Percentiles rank a stretch among this genome's conserved stretches.
phyloP scores from a whole-genome alignment of 2,113 vertebrate genomes.

The Brachirus orientalis region DNA sequence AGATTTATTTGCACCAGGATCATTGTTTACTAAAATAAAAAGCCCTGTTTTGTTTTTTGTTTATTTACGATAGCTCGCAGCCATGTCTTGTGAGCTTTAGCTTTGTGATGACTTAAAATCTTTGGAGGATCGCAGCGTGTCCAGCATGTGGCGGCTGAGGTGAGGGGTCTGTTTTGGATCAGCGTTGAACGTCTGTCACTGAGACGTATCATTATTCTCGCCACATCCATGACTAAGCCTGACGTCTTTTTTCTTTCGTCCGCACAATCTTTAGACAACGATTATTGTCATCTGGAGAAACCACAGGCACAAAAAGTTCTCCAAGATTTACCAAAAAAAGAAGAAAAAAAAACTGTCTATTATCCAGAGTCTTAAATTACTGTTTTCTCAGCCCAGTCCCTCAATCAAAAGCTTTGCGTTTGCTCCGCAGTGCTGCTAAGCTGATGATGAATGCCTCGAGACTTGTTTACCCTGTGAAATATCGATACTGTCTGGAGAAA shows the following conservation, averaged over 20 bases:
- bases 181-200: slow-evolving; percentile 5
- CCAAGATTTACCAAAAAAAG: slow-evolving; percentile 19
- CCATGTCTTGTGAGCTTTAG: too few species aligned
- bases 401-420: slow-evolving; percentile 57
- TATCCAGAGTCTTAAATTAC: slow-evolving; percentile 60
- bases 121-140: too few species aligned
- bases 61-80: too few species aligned
- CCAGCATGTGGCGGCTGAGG: background rate
- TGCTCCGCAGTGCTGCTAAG: slow-evolving; percentile 35
- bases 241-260: background rate
- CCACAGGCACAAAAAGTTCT: slow-evolving; percentile 37
- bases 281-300: too few species aligned
- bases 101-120: too few species aligned
- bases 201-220: background rate
- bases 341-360: too few species aligned
- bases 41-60: too few species aligned
- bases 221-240: background rate
- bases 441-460: slow-evolving; percentile 62
- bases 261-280: slow-evolving; percentile 16
- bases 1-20: too few species aligned
- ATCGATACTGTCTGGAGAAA: slow-evolving; percentile 59
- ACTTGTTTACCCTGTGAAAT: slow-evolving; percentile 58
- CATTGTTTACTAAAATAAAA: too few species aligned
- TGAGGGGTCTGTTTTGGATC: background rate
- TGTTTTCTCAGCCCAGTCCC: slow-evolving; percentile 65